These are phyloP conservation scores for Amblyjoppa proteus DNA, from an alignment of 2,888 invertebrate genomes.

Conservation along the genomic window DNA sequence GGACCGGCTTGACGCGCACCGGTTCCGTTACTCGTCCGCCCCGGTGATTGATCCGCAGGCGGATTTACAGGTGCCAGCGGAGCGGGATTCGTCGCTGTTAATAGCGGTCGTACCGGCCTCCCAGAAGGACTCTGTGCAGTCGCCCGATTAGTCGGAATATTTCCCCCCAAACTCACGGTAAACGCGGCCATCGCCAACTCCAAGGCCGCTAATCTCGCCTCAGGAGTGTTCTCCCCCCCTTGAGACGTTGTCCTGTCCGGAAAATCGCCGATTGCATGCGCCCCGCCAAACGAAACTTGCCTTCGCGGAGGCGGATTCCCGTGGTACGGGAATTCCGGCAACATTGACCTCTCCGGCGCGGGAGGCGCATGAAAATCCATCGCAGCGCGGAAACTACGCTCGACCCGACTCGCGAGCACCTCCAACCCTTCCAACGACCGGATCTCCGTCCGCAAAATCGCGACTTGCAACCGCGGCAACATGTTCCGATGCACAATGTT, in stretches of 20 bases:
- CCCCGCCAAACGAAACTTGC: neutral
- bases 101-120: too few species aligned
- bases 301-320: neutral
- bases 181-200: neutral
- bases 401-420: neutral
- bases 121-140: too few species aligned
- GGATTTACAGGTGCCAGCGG: too few species aligned
- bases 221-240: neutral
- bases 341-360: neutral
- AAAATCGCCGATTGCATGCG: neutral
- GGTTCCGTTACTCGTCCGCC: too few species aligned
- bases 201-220: neutral
- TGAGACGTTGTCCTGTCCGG: neutral
- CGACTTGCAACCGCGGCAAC: constrained; percentile 25
- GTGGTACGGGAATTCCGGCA: neutral
- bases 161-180: too few species aligned
- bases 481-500: constrained; percentile 22
- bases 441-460: neutral
- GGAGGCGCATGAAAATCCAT: neutral
- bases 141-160: too few species aligned
- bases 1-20: too few species aligned
- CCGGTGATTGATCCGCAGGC: too few species aligned
- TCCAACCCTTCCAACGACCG: neutral
- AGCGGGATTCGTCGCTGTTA: too few species aligned
- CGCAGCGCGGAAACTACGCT: neutral